phyloP scores from a whole-genome alignment of 2,113 vertebrate genomes.

The Ailurus styani region DNA sequence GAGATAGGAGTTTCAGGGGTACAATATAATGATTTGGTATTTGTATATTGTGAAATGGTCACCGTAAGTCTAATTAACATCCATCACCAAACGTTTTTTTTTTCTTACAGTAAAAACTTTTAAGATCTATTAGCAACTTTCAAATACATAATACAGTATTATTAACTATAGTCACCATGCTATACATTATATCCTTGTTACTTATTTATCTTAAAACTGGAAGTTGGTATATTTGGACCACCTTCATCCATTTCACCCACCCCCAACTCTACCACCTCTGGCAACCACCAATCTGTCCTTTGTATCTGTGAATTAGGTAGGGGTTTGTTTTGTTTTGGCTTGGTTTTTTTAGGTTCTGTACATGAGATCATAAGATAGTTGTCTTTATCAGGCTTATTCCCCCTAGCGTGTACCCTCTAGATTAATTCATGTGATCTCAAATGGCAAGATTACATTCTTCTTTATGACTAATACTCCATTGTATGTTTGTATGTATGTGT shows the following conservation, averaged over 20 bases:
- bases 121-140: background rate
- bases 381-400: background rate
- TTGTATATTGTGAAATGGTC: background rate
- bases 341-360: background rate
- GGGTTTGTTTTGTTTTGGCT: background rate
- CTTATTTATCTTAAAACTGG: background rate
- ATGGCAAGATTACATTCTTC: background rate
- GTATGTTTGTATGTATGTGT: background rate
- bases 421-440: background rate
- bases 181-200: background rate
- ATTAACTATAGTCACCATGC: background rate
- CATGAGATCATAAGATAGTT: background rate
- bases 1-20: background rate
- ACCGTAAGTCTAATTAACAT: background rate
- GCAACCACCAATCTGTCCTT: background rate
- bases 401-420: background rate
- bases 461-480: background rate
- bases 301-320: background rate
- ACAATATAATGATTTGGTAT: background rate
- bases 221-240: background rate
- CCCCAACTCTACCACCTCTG: background rate
- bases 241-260: background rate
- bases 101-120: background rate
- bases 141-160: background rate
- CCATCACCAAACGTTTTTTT: background rate